A percentile compares a stretch with the other conserved stretches of the same genome.
phyloP scores from a whole-genome alignment of 2,888 invertebrate species.

The Erynnis tages region DNA sequence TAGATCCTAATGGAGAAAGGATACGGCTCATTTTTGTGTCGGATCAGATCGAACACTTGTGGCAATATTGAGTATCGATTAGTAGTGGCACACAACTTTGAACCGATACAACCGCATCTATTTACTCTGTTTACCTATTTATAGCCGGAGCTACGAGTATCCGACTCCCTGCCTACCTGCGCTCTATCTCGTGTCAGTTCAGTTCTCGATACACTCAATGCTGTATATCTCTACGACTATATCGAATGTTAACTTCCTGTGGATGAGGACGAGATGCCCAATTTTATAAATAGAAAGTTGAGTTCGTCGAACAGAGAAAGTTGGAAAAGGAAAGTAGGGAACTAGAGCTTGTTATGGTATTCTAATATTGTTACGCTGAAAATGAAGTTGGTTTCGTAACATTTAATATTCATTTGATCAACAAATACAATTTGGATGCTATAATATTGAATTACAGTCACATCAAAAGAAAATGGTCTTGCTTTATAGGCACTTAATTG shows the following conservation, averaged over 20 bases:
- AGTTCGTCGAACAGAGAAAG: conserved; percentile 2
- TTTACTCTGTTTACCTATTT: conserved; percentile 80
- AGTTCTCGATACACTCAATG: conserved; percentile 33
- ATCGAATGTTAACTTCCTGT: conserved; percentile 7
- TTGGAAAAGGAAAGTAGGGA: conserved; percentile 5
- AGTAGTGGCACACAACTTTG: conserved; percentile 65
- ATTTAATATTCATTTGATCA: conserved; percentile 14
- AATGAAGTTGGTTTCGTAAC: neutral
- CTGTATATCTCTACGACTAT: neutral
- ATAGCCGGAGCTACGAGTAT: conserved; percentile 68
- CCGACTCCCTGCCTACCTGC: conserved; percentile 75
- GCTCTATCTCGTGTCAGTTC: conserved; percentile 44
- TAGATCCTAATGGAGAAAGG: rapidly evolving
- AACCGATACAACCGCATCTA: conserved; percentile 76
- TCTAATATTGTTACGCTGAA: conserved; percentile 10
- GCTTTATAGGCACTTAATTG: too few relatives aligned
- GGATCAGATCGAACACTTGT: conserved; percentile 42
- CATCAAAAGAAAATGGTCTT: neutral
- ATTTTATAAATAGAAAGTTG: conserved; percentile 30
- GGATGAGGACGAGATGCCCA: conserved; percentile 8
- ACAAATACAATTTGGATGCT: neutral
- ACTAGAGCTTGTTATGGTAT: conserved; percentile 7
- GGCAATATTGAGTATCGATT: conserved; percentile 66
- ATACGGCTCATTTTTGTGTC: conserved; percentile 41
- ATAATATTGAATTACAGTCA: neutral